Evolutionary conservation across 2,113 vertebrate species (phyloP).

Genomic region (Cyanocitta stelleri): DNA sequence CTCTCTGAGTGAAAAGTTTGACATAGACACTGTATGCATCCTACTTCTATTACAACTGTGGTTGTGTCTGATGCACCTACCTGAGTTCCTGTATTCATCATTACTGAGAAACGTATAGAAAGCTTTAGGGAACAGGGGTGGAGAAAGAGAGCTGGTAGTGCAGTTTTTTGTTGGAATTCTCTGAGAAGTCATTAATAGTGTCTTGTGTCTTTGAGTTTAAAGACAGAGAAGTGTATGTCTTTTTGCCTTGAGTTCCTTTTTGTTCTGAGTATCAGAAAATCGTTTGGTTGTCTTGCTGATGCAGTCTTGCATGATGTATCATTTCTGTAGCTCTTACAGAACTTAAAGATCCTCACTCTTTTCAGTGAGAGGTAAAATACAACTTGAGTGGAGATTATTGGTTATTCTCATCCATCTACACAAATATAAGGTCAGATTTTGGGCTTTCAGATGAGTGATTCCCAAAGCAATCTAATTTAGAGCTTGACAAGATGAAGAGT

Average conservation of each 20-base stretch:
- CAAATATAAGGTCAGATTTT: neutral
- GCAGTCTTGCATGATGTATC: neutral
- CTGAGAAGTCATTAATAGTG: neutral
- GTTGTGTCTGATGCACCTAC: neutral
- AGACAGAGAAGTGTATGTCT: neutral
- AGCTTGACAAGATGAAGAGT: neutral
- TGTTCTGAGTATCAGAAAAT: neutral
- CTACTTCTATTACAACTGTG: neutral
- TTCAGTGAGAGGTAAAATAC: neutral
- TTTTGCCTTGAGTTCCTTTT: neutral
- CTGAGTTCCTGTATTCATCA: neutral
- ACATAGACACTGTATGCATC: neutral
- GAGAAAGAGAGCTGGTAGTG: neutral
- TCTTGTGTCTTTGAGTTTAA: neutral
- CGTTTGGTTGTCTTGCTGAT: neutral
- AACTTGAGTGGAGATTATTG: neutral
- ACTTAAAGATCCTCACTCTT: neutral
- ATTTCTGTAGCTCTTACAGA: neutral
- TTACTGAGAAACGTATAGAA: neutral
- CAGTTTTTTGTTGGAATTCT: neutral
- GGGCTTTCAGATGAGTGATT: neutral
- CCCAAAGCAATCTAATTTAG: neutral
- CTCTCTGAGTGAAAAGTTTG: neutral
- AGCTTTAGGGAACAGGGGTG: neutral
- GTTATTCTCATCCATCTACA: neutral